A percentile compares a stretch with the other conserved stretches of the same genome.
phyloP scores from a whole-genome alignment of 2,797 vertebrate species.

The Poeciliopsis presidionis region DNA sequence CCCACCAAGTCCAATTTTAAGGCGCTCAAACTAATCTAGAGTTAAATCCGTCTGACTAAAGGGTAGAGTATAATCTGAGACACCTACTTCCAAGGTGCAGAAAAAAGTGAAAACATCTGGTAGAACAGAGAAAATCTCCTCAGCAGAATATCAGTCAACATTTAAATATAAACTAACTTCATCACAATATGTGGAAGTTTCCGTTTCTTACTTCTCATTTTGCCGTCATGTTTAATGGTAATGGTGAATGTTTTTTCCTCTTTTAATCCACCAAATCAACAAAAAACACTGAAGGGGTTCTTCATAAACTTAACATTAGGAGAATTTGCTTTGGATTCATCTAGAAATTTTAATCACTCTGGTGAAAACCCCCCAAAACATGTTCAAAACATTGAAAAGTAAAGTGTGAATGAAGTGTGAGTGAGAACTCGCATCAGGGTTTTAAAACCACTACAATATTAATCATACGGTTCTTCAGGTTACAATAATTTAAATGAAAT shows the following conservation, averaged over 20 bases:
- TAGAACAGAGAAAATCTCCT: neutral
- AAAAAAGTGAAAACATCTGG: neutral
- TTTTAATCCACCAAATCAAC: neutral
- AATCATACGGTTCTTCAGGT: neutral
- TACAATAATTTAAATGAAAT: neutral
- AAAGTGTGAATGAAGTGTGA: neutral
- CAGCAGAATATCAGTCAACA: neutral
- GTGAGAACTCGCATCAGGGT: neutral
- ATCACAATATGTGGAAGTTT: neutral
- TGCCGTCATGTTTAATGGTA: neutral
- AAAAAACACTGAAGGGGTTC: neutral
- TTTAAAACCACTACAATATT: neutral
- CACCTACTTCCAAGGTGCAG: neutral
- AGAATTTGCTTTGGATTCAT: neutral
- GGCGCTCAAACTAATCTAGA: neutral
- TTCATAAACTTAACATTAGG: neutral
- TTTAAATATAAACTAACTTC: neutral
- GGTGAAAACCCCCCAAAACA: neutral
- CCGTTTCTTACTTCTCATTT: neutral
- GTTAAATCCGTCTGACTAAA: neutral
- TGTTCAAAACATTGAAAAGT: neutral
- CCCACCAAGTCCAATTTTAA: neutral
- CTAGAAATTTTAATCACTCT: neutral
- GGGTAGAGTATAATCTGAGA: neutral
- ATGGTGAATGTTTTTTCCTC: neutral